A percentile compares a stretch with the other conserved stretches of the same genome.
These are phyloP conservation scores for Rhinichthys klamathensis DNA, from an alignment of 2,113 vertebrate species.

Conservation along the genomic window DNA sequence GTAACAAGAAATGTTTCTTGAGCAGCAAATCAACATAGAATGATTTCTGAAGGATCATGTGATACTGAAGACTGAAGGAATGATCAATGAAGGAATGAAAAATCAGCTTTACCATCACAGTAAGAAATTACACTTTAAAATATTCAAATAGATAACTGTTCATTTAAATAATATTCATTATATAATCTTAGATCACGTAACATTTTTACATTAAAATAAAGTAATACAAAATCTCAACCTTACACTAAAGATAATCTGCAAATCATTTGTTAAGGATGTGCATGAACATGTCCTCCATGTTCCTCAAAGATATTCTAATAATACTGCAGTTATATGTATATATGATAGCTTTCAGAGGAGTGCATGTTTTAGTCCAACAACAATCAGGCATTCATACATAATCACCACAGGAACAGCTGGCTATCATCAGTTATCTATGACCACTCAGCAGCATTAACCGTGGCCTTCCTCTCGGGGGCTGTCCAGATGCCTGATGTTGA, in stretches of 20 bases:
- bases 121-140: not conserved
- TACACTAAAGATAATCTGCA: not conserved
- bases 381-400: constrained; percentile 2
- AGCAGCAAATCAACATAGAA: not conserved
- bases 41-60: not conserved
- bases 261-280: not conserved
- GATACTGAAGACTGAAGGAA: not conserved
- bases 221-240: not conserved
- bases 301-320: not conserved
- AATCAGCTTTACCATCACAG: not conserved
- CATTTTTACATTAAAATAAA: not conserved
- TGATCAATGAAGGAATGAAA: not conserved
- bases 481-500: constrained; percentile 40
- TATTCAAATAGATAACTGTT: not conserved
- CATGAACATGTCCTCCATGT: not conserved
- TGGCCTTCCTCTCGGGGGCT: not conserved
- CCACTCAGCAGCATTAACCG: constrained; percentile 5
- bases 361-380: not conserved
- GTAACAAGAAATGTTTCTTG: not conserved
- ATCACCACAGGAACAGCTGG: constrained; percentile 34
- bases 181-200: not conserved
- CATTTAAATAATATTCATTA: not conserved
- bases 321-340: not conserved
- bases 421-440: constrained; percentile 13
- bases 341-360: not conserved